Evolutionary conservation across 37 sponge, comb jelly and placozoan species (phyloP).

Genomic region (Chondrilla cf. caribensis): DNA sequence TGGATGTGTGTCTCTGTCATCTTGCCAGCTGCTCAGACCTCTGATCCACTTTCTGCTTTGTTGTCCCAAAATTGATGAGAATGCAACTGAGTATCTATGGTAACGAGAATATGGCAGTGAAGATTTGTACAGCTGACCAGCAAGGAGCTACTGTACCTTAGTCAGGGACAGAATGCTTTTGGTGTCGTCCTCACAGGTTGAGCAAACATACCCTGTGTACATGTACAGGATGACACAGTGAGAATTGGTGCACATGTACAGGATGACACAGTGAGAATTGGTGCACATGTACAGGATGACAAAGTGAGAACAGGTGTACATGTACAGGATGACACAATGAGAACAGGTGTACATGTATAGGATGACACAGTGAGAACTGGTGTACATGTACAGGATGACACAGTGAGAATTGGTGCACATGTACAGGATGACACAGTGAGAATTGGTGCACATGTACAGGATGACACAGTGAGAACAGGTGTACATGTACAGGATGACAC

Average conservation of each 20-base stretch:
- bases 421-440: too few species aligned
- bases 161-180: conserved; percentile 50
- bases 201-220: conserved; percentile 33
- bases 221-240: neutral
- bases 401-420: too few species aligned
- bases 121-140: neutral
- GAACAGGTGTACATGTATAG: too few species aligned
- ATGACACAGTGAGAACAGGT: too few species aligned
- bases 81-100: conserved; percentile 24
- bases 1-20: neutral
- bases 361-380: too few species aligned
- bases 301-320: neutral
- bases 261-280: neutral
- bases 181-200: conserved; percentile 62
- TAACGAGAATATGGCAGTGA: neutral
- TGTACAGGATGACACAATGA: too few species aligned
- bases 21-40: conserved; percentile 6
- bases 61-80: conserved; percentile 33
- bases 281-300: neutral
- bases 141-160: conserved; percentile 18
- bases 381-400: too few species aligned
- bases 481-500: too few species aligned
- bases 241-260: neutral
- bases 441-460: too few species aligned
- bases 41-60: conserved; percentile 21